phyloP scores from a whole-genome alignment of 2,797 vertebrate species.

The Schizothorax lantsangensis region DNA sequence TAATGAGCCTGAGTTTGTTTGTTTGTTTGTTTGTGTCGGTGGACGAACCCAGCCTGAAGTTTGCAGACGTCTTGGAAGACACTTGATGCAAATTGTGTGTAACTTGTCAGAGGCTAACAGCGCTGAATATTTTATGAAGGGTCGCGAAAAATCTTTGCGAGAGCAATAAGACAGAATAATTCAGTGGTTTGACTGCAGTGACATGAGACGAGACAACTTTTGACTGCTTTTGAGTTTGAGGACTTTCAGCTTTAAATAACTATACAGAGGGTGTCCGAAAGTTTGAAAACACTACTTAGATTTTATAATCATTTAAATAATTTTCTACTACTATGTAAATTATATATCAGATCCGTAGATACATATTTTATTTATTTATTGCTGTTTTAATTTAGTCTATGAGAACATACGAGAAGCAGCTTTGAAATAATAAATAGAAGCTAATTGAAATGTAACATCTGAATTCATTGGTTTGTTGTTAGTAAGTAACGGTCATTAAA shows the following conservation, averaged over 20 bases:
- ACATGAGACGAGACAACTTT: background rate
- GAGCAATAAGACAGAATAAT: conserved; percentile 35
- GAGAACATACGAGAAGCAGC: background rate
- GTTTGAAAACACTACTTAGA: background rate
- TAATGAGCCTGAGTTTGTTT: conserved; percentile 30
- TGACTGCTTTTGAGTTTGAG: background rate
- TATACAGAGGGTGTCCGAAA: background rate
- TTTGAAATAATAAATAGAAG: background rate
- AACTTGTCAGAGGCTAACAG: conserved; percentile 42
- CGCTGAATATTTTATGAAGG: conserved; percentile 41
- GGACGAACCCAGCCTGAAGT: conserved; percentile 6
- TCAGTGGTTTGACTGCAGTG: conserved; percentile 1
- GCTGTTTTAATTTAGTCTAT: background rate
- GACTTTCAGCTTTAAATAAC: background rate
- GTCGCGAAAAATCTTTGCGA: conserved; percentile 18
- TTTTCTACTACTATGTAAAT: background rate
- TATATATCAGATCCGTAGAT: background rate
- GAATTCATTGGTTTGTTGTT: background rate
- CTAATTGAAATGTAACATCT: background rate
- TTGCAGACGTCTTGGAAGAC: conserved; percentile 33
- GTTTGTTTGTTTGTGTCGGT: conserved; percentile 31
- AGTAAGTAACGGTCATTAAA: background rate
- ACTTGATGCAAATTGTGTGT: conserved; percentile 34
- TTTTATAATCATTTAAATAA: background rate
- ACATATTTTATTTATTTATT: background rate